These are phyloP conservation scores for Arremon brunneinucha DNA, from an alignment of 2,797 vertebrate genomes.

Conservation along the genomic window DNA sequence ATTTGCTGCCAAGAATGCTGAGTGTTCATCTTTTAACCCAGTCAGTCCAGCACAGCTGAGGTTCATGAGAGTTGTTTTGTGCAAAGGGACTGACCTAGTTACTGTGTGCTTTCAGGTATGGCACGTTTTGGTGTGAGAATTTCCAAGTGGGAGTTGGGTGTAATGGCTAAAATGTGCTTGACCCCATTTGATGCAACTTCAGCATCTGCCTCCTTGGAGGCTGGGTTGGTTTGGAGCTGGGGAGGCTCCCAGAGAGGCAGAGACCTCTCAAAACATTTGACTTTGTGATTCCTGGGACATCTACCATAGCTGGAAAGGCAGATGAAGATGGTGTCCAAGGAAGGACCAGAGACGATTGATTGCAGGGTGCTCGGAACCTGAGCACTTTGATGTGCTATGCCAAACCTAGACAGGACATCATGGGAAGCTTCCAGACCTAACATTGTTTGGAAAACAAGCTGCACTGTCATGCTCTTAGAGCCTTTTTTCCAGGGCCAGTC, in stretches of 20 bases:
- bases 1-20: background rate
- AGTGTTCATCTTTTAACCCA: background rate
- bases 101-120: background rate
- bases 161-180: background rate
- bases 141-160: background rate
- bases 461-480: rapidly evolving
- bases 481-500: background rate
- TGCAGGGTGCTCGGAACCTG: background rate
- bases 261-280: background rate
- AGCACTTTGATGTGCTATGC: rapidly evolving
- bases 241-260: background rate
- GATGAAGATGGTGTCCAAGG: background rate
- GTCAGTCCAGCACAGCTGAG: background rate
- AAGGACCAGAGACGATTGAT: background rate
- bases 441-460: background rate
- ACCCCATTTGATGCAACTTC: background rate
- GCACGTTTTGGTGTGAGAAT: background rate
- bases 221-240: background rate
- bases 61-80: background rate
- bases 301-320: background rate
- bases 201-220: background rate
- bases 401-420: background rate
- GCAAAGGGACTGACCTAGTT: background rate
- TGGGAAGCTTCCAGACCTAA: rapidly evolving
- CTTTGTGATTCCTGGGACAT: background rate